A percentile compares a stretch with the other conserved stretches of the same genome.
Evolutionary conservation across 2,888 invertebrate species (phyloP).

Genomic region (Trimorus sp.): DNA sequence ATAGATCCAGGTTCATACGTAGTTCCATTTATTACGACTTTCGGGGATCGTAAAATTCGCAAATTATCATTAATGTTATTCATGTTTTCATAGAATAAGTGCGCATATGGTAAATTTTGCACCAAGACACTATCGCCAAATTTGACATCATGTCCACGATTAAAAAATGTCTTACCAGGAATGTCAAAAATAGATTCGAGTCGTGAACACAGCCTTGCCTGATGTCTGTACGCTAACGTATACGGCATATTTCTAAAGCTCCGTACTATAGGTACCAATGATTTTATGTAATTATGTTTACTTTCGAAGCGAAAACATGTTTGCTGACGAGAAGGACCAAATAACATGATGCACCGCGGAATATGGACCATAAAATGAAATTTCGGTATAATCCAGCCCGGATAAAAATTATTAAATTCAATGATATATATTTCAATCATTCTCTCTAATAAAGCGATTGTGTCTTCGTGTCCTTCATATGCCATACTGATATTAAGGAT

Average conservation of each 20-base stretch:
- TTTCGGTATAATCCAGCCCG: conserved; percentile 49
- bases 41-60: conserved; percentile 13
- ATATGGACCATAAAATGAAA: conserved; percentile 66
- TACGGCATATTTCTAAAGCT: conserved; percentile 60
- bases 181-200: conserved; percentile 39
- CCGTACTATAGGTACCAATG: conserved; percentile 57
- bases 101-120: conserved; percentile 17
- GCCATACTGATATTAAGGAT: conserved; percentile 34
- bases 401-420: conserved; percentile 49
- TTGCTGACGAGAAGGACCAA: conserved; percentile 65
- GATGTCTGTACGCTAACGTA: conserved; percentile 56
- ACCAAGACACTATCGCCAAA: conserved; percentile 45
- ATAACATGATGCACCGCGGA: conserved; percentile 60
- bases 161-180: conserved; percentile 50
- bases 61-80: conserved; percentile 13
- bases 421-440: conserved; percentile 39
- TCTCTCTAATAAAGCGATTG: conserved; percentile 25
- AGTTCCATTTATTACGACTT: conserved; percentile 26
- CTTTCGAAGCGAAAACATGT: conserved; percentile 65
- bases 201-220: conserved; percentile 49
- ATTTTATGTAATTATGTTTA: conserved; percentile 60
- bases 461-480: conserved; percentile 31
- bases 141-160: conserved; percentile 49
- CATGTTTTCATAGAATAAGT: conserved; percentile 23
- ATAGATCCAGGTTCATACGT: conserved; percentile 20